These are phyloP conservation scores for Bungarus multicinctus DNA, from an alignment of 2,113 vertebrate genomes.

Conservation along the genomic window DNA sequence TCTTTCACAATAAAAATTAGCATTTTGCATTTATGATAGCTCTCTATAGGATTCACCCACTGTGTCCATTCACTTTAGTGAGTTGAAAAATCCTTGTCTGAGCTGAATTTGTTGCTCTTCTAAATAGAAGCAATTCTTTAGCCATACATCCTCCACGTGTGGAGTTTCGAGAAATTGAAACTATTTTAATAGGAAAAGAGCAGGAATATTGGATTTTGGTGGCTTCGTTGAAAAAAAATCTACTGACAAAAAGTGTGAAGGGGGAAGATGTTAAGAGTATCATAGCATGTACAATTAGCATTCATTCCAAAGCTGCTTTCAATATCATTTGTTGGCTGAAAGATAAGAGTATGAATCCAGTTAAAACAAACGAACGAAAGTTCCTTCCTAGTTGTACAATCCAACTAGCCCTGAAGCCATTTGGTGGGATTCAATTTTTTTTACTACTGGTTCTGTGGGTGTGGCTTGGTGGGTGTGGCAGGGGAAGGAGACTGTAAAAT, in stretches of 20 bases:
- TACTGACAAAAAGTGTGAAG: neutral
- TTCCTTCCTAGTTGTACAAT: neutral
- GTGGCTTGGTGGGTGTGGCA: too few species aligned
- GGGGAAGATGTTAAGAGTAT: neutral
- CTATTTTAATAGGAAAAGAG: neutral
- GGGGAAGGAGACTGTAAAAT: too few species aligned
- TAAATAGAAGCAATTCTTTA: neutral
- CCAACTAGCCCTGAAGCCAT: neutral
- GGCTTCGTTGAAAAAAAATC: neutral
- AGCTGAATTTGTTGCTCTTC: rapidly evolving
- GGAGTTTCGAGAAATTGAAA: neutral
- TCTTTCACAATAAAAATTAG: neutral
- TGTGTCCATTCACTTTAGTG: rapidly evolving
- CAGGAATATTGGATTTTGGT: neutral
- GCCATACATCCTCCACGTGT: neutral
- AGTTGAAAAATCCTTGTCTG: rapidly evolving
- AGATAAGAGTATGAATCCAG: neutral
- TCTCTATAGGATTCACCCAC: neutral
- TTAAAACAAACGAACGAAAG: neutral
- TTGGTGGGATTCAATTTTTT: too few species aligned
- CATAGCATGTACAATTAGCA: too few species aligned
- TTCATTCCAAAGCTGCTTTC: neutral
- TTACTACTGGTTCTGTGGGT: too few species aligned
- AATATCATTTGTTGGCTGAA: neutral
- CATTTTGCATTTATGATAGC: slow-evolving; percentile 1